Conservation (phyloP, 2,797 vertebrate genomes). For the Pseudochirops corinnae region DNA sequence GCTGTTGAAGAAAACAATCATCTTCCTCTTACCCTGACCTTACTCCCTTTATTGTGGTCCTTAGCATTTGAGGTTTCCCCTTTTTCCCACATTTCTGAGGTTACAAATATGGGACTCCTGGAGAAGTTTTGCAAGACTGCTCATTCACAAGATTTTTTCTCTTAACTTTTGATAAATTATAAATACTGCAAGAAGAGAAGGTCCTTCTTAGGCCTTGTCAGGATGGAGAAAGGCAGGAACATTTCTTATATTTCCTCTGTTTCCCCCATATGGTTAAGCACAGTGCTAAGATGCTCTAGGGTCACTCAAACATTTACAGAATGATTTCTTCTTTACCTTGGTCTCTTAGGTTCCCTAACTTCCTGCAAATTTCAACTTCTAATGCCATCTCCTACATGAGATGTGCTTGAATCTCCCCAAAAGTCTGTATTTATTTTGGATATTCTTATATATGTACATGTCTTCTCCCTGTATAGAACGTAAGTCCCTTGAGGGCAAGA, state of each 20-base stretch:
- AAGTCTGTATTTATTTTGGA: not conserved
- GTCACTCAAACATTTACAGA: not conserved
- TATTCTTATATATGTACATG: not conserved
- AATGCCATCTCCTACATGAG: not conserved
- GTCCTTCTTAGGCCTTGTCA: constrained; percentile 31
- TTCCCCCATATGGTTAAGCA: not conserved
- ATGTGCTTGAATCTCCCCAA: not conserved
- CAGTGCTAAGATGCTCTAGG: not conserved
- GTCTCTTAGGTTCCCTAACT: not conserved
- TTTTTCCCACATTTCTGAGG: constrained; percentile 3
- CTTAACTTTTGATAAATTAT: not conserved
- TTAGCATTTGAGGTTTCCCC: not conserved
- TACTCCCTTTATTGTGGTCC: not conserved
- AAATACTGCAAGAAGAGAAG: not conserved
- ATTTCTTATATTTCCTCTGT: not conserved
- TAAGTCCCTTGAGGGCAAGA: not conserved
- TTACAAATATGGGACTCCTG: not conserved
- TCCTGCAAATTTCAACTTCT: not conserved
- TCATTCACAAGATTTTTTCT: not conserved
- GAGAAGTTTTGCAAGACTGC: not conserved
- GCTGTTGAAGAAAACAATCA: not conserved
- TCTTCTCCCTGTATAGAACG: not conserved
- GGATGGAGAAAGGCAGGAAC: not conserved
- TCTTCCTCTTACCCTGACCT: constrained; percentile 24
- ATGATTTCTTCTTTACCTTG: not conserved